Conservation (phyloP, 1,140 invertebrate genomes). For the Zophobas atratus region DNA sequence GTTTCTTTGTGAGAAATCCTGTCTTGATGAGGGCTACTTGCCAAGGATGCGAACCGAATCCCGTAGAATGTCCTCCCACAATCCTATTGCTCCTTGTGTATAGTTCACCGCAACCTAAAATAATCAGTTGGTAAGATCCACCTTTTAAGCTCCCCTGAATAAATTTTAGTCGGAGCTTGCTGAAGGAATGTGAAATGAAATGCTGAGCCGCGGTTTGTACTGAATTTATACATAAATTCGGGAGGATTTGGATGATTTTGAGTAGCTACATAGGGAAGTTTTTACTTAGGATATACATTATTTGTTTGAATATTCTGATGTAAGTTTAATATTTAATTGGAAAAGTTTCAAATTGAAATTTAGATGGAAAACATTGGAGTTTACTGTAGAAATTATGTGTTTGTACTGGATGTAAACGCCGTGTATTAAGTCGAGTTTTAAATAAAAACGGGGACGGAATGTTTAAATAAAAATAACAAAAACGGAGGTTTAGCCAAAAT, state of each 20-base stretch:
- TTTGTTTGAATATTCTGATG: neutral
- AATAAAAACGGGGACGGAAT: too few species aligned
- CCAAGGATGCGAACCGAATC: conserved; percentile 95
- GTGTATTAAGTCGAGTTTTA: too few species aligned
- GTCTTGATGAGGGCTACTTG: conserved; percentile 95
- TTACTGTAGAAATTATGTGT: too few species aligned
- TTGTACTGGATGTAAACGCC: too few species aligned
- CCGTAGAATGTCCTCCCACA: conserved; percentile 91
- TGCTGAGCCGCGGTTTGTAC: conserved; percentile 5
- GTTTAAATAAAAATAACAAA: too few species aligned
- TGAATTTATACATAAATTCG: neutral
- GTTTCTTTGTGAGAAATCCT: conserved; percentile 89
- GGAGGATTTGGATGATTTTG: conserved; percentile 13
- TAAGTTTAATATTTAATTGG: neutral
- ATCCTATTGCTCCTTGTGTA: conserved; percentile 90
- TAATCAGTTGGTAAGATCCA: conserved; percentile 25
- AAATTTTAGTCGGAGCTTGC: neutral
- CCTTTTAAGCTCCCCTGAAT: conserved; percentile 10
- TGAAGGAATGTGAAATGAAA: conserved; percentile 27
- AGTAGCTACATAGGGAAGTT: neutral
- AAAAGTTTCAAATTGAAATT: too few species aligned
- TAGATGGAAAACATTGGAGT: too few species aligned
- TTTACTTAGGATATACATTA: neutral
- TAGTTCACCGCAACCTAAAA: conserved; percentile 87
- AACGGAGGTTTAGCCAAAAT: too few species aligned